Percentiles rank a stretch among this genome's conserved stretches.
Conservation (phyloP, 2,888 invertebrate species). For the Stegophylla sp. region DNA sequence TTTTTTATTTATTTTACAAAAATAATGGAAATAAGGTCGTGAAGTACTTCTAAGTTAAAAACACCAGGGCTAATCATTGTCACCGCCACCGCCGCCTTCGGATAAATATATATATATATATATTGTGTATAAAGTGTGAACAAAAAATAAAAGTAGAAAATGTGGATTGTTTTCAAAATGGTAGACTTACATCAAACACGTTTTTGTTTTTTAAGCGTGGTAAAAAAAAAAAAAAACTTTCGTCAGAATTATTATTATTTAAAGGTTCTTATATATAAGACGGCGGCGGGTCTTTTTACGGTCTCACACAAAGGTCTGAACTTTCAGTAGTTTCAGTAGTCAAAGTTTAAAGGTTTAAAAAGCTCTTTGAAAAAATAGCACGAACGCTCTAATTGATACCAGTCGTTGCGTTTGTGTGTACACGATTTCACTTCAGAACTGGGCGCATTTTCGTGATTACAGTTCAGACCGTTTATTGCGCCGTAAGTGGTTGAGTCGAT, state of each 20-base stretch:
- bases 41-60: background rate
- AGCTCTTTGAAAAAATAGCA: slow-evolving; percentile 28
- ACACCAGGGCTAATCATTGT: background rate
- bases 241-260: slow-evolving; percentile 41
- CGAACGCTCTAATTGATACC: slow-evolving; percentile 41
- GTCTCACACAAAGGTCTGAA: slow-evolving; percentile 34
- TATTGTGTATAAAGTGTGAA: background rate
- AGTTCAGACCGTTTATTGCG: slow-evolving; percentile 35
- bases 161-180: slow-evolving; percentile 10
- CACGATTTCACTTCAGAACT: background rate
- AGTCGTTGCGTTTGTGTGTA: background rate
- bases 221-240: background rate
- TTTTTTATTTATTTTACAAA: background rate
- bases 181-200: slow-evolving; percentile 24
- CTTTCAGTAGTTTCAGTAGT: slow-evolving; percentile 32
- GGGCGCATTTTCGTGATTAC: background rate
- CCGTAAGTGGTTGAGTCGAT: too few relatives aligned
- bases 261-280: slow-evolving; percentile 25
- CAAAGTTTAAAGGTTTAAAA: slow-evolving; percentile 42
- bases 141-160: background rate
- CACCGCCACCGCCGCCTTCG: too few relatives aligned
- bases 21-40: background rate
- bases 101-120: background rate
- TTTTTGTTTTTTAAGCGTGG: slow-evolving; percentile 3
- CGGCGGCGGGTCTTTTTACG: slow-evolving; percentile 11